Evolutionary conservation across 2,113 vertebrate species (phyloP).

Genomic region (Pontoporia blainvillei): DNA sequence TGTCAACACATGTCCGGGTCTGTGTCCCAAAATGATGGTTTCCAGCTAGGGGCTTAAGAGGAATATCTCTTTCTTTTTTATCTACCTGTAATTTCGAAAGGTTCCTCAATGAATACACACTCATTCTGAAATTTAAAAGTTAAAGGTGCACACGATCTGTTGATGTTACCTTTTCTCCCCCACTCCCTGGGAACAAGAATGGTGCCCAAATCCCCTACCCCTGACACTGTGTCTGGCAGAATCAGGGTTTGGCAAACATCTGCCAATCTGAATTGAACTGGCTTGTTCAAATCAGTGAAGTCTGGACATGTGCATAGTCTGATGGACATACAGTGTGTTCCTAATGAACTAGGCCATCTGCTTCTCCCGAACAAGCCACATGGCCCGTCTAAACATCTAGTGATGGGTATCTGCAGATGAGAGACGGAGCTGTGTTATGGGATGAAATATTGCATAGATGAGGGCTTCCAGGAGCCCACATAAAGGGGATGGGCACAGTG

Average conservation of each 20-base stretch:
- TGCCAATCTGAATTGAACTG: neutral
- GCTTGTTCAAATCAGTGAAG: neutral
- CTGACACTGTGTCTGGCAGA: neutral
- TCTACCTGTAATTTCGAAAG: neutral
- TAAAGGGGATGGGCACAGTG: rapidly evolving
- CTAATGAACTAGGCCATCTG: neutral
- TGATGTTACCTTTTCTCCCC: rapidly evolving
- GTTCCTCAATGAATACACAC: neutral
- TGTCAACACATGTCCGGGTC: rapidly evolving
- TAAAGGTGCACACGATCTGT: neutral
- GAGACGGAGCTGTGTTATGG: neutral
- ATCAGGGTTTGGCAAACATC: rapidly evolving
- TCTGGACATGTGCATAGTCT: neutral
- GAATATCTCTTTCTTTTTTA: neutral
- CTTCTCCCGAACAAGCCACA: neutral
- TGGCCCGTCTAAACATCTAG: neutral
- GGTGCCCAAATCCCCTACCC: neutral
- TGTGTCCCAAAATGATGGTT: rapidly evolving
- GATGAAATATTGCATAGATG: rapidly evolving
- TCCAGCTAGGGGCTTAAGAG: neutral
- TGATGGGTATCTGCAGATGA: rapidly evolving
- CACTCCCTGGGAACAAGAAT: neutral
- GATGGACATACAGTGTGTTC: neutral
- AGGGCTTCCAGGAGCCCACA: neutral
- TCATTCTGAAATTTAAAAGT: neutral